Evolutionary conservation across 2,113 vertebrate species (phyloP).

Genomic region (Paradoxurus hermaphroditus): DNA sequence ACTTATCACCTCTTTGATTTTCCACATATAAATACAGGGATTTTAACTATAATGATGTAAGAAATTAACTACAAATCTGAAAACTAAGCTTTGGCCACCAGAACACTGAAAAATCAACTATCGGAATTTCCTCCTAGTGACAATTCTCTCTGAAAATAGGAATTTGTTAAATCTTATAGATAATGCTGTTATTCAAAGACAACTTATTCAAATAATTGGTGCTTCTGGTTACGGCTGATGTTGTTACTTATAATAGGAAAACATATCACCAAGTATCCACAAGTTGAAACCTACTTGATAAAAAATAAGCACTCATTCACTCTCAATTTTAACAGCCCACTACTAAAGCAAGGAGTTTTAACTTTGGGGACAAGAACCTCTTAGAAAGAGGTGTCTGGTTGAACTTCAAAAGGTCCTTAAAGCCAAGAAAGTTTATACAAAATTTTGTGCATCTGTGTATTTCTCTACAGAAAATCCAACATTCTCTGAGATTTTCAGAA

Average conservation of each 20-base stretch:
- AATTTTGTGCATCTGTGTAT: not conserved
- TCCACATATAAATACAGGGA: not conserved
- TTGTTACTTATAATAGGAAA: not conserved
- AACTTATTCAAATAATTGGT: not conserved
- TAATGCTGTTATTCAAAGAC: not conserved
- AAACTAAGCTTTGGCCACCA: not conserved
- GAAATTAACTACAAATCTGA: not conserved
- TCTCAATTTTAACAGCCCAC: not conserved
- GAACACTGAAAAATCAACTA: not conserved
- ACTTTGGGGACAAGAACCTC: not conserved
- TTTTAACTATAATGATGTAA: not conserved
- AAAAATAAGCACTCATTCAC: constrained; percentile 4
- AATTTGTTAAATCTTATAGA: not conserved
- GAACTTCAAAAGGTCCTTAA: not conserved
- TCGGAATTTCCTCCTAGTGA: not conserved
- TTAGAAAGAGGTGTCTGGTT: not conserved
- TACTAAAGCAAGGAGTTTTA: not conserved
- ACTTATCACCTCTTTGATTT: not conserved
- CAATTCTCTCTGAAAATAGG: not conserved
- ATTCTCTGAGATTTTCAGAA: not conserved
- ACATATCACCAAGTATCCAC: not conserved
- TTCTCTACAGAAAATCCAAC: not conserved
- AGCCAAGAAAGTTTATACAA: not conserved
- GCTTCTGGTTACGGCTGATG: not conserved
- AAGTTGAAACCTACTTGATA: not conserved